phyloP scores from a whole-genome alignment of 2,113 vertebrate species.

The Morone saxatilis region DNA sequence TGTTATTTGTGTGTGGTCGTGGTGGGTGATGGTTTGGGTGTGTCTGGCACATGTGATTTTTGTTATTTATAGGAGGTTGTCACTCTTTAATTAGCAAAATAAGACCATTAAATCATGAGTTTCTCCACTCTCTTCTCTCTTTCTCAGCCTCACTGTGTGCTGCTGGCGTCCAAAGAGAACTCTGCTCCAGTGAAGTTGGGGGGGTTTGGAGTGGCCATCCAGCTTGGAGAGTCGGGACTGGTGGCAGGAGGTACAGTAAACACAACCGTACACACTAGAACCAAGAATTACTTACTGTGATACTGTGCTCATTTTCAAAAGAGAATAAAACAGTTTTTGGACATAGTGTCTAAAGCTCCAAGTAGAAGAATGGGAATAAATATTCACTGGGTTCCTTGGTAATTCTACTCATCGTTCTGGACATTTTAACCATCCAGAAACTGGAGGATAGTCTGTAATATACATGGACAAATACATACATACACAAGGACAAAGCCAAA shows the following conservation, averaged over 20 bases:
- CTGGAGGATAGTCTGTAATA: too few species aligned
- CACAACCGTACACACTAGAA: background rate
- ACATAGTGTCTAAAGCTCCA: too few species aligned
- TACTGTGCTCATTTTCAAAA: background rate
- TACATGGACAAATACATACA: too few species aligned
- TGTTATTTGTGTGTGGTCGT: constrained; percentile 28
- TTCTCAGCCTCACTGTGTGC: constrained; percentile 96
- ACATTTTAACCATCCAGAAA: too few species aligned
- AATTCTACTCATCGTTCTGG: too few species aligned
- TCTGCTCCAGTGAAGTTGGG: constrained; percentile 97
- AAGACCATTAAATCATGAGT: background rate
- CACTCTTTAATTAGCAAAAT: constrained; percentile 52
- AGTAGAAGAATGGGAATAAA: too few species aligned
- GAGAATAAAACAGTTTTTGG: background rate
- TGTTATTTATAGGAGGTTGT: constrained; percentile 54
- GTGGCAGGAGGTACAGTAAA: constrained; percentile 94
- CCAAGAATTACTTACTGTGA: background rate
- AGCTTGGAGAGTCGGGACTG: constrained; percentile 96
- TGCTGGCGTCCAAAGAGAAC: constrained; percentile 98
- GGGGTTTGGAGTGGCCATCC: constrained; percentile 97
- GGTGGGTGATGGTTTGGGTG: constrained; percentile 45
- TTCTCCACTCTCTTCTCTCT: constrained; percentile 47
- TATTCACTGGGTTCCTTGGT: too few species aligned
- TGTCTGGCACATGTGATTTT: constrained; percentile 26
- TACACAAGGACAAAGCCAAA: too few species aligned